Conservation (phyloP, 2,888 invertebrate species). For the Alitta virens region DNA sequence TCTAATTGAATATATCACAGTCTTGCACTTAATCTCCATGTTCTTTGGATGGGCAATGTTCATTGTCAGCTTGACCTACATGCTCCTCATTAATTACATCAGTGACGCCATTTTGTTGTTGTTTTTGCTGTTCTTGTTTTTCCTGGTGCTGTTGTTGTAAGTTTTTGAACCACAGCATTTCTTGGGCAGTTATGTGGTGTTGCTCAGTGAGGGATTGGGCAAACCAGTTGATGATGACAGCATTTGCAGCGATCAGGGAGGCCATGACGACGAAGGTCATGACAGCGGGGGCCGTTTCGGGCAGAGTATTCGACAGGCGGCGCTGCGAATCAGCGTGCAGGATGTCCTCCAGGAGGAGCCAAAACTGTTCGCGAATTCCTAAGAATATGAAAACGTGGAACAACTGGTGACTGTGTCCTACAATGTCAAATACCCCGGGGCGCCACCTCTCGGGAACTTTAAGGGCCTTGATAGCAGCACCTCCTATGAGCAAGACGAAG, state of each 20-base stretch:
- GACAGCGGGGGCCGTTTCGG: slow-evolving; percentile 1
- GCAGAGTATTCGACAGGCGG: not conserved
- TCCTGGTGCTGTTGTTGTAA: no score
- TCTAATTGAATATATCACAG: no score
- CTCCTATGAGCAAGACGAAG: slow-evolving; percentile 4
- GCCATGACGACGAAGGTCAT: slow-evolving; percentile 9
- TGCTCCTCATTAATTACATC: no score
- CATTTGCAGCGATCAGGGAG: not conserved
- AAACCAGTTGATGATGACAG: slow-evolving; percentile 11
- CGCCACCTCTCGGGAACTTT: slow-evolving; percentile 57
- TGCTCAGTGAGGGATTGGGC: not conserved
- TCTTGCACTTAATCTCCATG: no score
- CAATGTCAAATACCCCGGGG: slow-evolving; percentile 60
- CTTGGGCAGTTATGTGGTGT: no score
- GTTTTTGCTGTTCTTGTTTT: no score
- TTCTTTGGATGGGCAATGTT: no score
- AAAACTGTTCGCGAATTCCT: slow-evolving; percentile 47
- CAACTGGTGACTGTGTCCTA: slow-evolving; percentile 62
- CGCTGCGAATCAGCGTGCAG: not conserved
- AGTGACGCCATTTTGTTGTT: no score
- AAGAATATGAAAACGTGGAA: slow-evolving; percentile 59
- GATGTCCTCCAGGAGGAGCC: slow-evolving; percentile 13
- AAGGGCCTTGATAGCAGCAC: slow-evolving; percentile 4
- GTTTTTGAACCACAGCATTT: no score
- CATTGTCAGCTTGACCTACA: no score